Conservation (phyloP, 2,797 vertebrate genomes). For the Argyrosomus regius region DNA sequence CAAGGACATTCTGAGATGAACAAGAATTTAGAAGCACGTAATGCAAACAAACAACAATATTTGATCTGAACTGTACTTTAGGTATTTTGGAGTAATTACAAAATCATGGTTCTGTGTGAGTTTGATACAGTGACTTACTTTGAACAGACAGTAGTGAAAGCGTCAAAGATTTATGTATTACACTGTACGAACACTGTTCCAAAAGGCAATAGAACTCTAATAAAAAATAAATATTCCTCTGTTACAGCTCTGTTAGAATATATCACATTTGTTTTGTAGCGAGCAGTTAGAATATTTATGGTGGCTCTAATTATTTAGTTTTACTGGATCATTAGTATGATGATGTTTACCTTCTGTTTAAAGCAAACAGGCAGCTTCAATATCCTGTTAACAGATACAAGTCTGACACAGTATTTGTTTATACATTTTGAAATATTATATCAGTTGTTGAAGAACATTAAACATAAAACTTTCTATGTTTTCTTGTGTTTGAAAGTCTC, state of each 20-base stretch:
- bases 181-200: background rate
- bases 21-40: no score
- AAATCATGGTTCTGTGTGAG: no score
- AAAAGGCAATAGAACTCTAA: background rate
- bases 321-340: background rate
- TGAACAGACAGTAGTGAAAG: no score
- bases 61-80: no score
- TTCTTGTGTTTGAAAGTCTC: slow-evolving; percentile 37
- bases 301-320: slow-evolving; percentile 6
- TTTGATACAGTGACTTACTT: no score
- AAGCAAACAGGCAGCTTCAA: background rate
- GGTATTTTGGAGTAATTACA: no score
- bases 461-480: slow-evolving; percentile 6
- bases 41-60: no score
- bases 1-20: no score
- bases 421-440: slow-evolving; percentile 16
- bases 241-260: background rate
- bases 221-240: background rate
- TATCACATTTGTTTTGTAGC: background rate
- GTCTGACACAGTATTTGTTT: background rate
- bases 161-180: background rate
- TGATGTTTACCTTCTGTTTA: slow-evolving; percentile 26
- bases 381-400: background rate
- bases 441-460: slow-evolving; percentile 12
- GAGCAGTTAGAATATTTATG: background rate